Base-by-base conservation (phyloP, 2,888 invertebrate species). In the Allophyes oxyacanthae region DNA sequence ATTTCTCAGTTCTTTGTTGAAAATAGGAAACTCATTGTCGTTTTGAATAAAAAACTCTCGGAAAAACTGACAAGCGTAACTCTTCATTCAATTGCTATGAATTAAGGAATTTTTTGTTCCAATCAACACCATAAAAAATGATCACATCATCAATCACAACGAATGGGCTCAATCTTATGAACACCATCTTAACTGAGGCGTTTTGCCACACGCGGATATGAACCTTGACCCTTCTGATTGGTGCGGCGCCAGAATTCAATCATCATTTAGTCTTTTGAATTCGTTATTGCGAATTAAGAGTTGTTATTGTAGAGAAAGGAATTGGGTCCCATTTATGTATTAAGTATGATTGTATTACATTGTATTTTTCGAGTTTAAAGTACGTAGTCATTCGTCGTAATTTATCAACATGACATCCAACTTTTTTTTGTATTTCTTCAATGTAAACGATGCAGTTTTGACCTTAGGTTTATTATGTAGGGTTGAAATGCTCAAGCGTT, bases 201-300 rank as follows among this genome's bases (percentile, higher is more conserved):
- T 66, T 65, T 65, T 67, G 51, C 50, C 48, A 40, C 73, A 67
- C 37, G 46, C 64, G 48, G 51, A 49, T 53, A 7, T 51, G 54
- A 57, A 61, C 76, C 69, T 64, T 75, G 76, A 75, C 65, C 61
- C 65, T 56, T 41, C 6, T 58, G 48, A 72, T 72, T 72, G 65
- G 51, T 52, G 42, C 37, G 76, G 73, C 73, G 73, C 69, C 76
- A 57, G 67, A 64, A 68, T 58, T 57, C 62, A 75, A 76, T 68
- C 61, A 58, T 9, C 51, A 55, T 61, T 63, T 33, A 54, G 53
- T 50, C 51, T 64, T 73, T 59, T 72, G 50, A 57, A 63, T 75
- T 41, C 32, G 43, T 66, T 75, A 65, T 51, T 44, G 58, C 13
- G 40, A 67, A 43, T 72, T 51, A 53, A 48, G 28, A 49, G 26